Evolutionary conservation across 2,113 vertebrate species (phyloP).

Genomic region (Addax nasomaculatus): DNA sequence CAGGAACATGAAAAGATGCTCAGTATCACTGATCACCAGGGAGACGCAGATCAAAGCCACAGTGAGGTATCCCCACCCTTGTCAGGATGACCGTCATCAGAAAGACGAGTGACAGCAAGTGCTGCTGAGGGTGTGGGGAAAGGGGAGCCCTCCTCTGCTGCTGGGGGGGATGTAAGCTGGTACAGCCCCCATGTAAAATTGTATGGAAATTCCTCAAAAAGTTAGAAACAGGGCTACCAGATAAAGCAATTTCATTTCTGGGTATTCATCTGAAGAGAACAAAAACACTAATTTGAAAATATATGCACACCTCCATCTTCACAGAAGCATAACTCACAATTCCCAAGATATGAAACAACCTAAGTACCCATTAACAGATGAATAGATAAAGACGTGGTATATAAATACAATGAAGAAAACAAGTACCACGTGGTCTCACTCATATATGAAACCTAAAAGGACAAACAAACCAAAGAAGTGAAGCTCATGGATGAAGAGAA

Average conservation of each 20-base stretch:
- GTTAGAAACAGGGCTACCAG: background rate
- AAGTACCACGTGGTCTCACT: accelerated
- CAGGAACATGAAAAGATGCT: background rate
- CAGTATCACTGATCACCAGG: background rate
- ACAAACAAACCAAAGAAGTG: background rate
- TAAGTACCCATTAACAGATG: background rate
- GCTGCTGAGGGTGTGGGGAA: background rate
- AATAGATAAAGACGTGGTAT: accelerated
- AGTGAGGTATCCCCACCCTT: background rate
- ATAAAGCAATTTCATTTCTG: background rate
- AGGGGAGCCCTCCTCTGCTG: background rate
- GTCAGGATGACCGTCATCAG: background rate
- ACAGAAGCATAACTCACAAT: background rate
- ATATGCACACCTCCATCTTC: background rate
- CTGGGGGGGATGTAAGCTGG: background rate
- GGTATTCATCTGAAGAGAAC: background rate
- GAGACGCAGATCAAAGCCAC: background rate
- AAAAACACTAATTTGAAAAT: background rate
- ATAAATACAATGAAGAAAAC: no score
- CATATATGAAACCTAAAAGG: background rate
- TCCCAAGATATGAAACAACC: background rate
- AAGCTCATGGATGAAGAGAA: accelerated
- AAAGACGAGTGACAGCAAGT: background rate
- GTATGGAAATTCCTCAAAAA: background rate
- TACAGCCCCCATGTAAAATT: background rate